phyloP scores from a whole-genome alignment of 2,113 vertebrate species.

The Bubalus kerabau region DNA sequence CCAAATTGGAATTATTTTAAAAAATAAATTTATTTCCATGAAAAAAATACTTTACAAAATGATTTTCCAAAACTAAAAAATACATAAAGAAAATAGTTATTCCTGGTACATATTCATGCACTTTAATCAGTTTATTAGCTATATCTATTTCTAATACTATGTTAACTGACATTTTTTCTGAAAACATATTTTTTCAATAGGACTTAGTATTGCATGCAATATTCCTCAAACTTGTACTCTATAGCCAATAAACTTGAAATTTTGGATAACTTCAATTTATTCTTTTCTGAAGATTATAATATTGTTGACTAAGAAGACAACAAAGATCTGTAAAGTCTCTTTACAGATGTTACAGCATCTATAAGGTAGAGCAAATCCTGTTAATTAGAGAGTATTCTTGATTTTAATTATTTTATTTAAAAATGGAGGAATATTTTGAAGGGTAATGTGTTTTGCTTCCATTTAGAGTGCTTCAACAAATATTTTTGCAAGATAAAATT shows the following conservation, averaged over 20 bases:
- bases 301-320: background rate
- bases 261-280: background rate
- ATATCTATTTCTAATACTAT: background rate
- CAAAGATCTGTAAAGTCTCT: background rate
- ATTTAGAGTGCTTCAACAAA: background rate
- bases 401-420: slow-evolving; percentile 4
- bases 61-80: slow-evolving; percentile 5
- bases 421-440: slow-evolving; percentile 13
- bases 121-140: background rate
- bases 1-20: background rate
- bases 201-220: background rate
- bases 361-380: background rate
- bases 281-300: background rate
- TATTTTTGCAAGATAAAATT: background rate
- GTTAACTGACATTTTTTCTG: background rate
- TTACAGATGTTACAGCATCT: background rate
- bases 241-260: background rate
- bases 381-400: background rate
- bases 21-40: background rate
- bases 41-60: background rate
- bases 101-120: background rate
- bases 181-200: background rate
- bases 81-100: background rate
- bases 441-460: background rate
- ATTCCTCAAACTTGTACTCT: background rate